Base-by-base conservation (phyloP, 2,888 invertebrate genomes). In the Phorcus lineatus region DNA sequence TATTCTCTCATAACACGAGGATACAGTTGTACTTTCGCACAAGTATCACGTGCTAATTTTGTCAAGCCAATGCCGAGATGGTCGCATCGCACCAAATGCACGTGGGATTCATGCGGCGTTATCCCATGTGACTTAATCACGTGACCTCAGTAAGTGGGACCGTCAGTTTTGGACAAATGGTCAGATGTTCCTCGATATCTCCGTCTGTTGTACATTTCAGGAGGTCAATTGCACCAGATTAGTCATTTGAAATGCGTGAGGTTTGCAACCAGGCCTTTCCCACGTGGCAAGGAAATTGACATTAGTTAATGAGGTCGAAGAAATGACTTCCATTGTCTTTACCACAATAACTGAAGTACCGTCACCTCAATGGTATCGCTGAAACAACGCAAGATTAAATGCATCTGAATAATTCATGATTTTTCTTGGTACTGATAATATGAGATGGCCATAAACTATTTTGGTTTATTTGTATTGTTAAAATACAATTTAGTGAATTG, bases 91-190 rank as follows among this genome's bases (percentile, higher is more conserved):
- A 62, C 62, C 24, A 28, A 62, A 62, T 62, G 62, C 62, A 28
- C 62, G 62, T 28, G 62, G 62, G 62, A 62, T 62, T 62, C 28
- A 62, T 62, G 62, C 62, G 62, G 62, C 24, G 62, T 28, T 24
- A 62, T 62, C 62, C 62, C 62, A 28, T 24, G 62, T 62, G 62
- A 62, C 28, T 28, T 62, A 62, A 62, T 24, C 47, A 47, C 11
- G 28, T 62, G 62, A 62, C 62, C 24, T 24, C 28, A 28, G n/a
- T 62, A 62, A 62, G 62, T 62, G 62, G 62, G 28, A 13, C 9
- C 62, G 28, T 62, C 62, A 62, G 24, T 28, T 28, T 16, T 24
- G 24, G 62, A 62, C 62, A 62, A 62, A 62, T 28, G 62, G 62
- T 62, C 62, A 62, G 62, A 24, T 62, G 62, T 62, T 62, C 24